Conservation (phyloP, 2,797 vertebrate species). For the Pipistrellus kuhlii region DNA sequence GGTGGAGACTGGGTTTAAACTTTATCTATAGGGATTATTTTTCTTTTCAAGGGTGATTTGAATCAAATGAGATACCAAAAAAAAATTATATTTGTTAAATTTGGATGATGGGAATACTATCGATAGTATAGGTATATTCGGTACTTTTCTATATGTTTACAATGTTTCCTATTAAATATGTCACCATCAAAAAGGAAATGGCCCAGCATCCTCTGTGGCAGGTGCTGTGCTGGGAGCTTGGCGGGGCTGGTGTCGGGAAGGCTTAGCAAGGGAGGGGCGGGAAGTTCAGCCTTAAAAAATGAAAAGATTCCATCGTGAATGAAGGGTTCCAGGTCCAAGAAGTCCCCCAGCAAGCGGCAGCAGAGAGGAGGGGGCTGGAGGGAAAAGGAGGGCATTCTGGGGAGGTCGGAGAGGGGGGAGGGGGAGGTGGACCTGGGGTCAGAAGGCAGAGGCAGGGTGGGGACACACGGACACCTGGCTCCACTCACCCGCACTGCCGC, state of each 20-base stretch:
- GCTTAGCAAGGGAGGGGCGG: background rate
- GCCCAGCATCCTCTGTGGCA: background rate
- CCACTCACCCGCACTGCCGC: background rate
- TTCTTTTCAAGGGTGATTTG: slow-evolving; percentile 23
- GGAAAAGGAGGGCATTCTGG: background rate
- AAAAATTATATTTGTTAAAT: background rate
- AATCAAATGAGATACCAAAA: background rate
- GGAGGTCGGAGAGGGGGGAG: background rate
- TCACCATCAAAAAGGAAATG: background rate
- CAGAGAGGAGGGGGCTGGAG: background rate
- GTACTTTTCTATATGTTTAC: background rate
- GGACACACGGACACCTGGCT: background rate
- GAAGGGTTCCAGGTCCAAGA: background rate
- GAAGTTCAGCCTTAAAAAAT: background rate
- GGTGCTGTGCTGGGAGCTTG: background rate
- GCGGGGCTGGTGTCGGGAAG: background rate
- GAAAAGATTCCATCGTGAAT: background rate
- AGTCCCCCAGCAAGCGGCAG: background rate
- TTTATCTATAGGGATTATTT: background rate
- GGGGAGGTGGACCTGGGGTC: background rate
- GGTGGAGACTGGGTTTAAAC: background rate
- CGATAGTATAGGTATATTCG: background rate
- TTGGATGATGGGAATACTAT: background rate
- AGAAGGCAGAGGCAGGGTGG: background rate
- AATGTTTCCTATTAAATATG: background rate